These are phyloP conservation scores for Gymnogyps californianus DNA, from an alignment of 2,113 vertebrate genomes.

Conservation along the genomic window DNA sequence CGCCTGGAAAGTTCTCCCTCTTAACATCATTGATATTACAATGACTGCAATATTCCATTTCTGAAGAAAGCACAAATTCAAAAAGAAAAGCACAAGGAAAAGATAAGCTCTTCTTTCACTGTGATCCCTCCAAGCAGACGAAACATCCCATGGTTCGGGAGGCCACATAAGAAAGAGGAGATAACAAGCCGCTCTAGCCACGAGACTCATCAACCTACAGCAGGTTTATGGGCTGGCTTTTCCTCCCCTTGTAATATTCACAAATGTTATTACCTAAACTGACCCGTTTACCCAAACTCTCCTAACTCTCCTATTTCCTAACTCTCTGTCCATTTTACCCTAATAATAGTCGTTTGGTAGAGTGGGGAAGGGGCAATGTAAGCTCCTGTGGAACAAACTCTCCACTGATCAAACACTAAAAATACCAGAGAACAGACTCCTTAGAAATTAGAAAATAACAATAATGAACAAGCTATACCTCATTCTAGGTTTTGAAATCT, in stretches of 20 bases:
- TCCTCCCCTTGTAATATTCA: not conserved
- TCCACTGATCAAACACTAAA: not conserved
- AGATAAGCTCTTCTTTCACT: not conserved
- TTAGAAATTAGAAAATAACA: not conserved
- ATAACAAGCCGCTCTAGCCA: not conserved
- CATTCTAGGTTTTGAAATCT: not conserved
- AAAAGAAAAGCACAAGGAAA: not conserved
- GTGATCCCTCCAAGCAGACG: not conserved
- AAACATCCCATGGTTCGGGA: not conserved
- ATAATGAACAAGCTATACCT: not conserved
- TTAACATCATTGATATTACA: not conserved
- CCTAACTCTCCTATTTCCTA: not conserved
- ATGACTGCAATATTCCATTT: not conserved
- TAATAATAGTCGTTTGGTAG: not conserved
- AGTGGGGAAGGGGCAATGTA: not conserved
- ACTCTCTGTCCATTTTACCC: not conserved
- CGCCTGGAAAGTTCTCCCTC: not conserved
- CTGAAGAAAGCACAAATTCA: not conserved
- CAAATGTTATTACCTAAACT: not conserved
- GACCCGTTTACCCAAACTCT: not conserved
- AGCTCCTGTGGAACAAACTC: not conserved
- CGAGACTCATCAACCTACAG: not conserved
- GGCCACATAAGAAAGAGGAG: not conserved
- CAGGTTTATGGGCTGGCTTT: not conserved
- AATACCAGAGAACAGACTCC: not conserved